phyloP scores from a whole-genome alignment of 2,797 vertebrate species.

The Tenualosa ilisha region DNA sequence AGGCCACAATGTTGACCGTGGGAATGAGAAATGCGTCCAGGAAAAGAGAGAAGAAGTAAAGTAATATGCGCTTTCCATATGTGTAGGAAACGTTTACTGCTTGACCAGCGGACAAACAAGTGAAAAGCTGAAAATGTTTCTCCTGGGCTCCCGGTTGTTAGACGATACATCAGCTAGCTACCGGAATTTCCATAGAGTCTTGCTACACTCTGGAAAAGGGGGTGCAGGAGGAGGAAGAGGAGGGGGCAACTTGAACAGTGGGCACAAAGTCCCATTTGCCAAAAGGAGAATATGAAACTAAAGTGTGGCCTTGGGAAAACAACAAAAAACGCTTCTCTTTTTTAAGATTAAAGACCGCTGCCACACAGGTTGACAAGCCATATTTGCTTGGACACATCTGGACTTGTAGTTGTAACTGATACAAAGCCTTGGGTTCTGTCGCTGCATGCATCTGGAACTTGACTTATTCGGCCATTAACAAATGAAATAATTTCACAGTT shows the following conservation, averaged over 20 bases:
- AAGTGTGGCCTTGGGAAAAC: slow-evolving; percentile 30
- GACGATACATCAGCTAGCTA: slow-evolving; percentile 52
- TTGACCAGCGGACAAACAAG: slow-evolving; percentile 46
- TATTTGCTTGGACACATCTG: slow-evolving; percentile 56
- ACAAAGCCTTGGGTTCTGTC: slow-evolving; percentile 49
- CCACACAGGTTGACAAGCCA: slow-evolving; percentile 37
- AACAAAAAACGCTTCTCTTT: slow-evolving; percentile 33
- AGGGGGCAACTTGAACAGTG: slow-evolving; percentile 34
- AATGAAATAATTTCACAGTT: slow-evolving; percentile 50
- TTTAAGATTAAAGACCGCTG: slow-evolving; percentile 42
- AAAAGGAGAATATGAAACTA: slow-evolving; percentile 46
- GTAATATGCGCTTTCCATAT: slow-evolving; percentile 54
- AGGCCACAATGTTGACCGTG: slow-evolving; percentile 42
- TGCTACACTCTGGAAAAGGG: slow-evolving; percentile 24
- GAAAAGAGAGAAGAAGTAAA: slow-evolving; percentile 27
- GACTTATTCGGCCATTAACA: slow-evolving; percentile 61
- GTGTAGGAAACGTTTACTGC: slow-evolving; percentile 49
- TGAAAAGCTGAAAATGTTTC: slow-evolving; percentile 54
- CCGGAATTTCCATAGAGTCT: slow-evolving; percentile 53
- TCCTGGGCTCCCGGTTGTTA: slow-evolving; percentile 51
- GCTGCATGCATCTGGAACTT: slow-evolving; percentile 64
- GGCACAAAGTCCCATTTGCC: slow-evolving; percentile 53
- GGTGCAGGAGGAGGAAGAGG: neutral
- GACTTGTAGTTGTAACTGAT: slow-evolving; percentile 58
- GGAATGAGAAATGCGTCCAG: slow-evolving; percentile 44